These are phyloP conservation scores for Charanyca ferruginea DNA, from an alignment of 2,888 invertebrate species.

Conservation along the genomic window DNA sequence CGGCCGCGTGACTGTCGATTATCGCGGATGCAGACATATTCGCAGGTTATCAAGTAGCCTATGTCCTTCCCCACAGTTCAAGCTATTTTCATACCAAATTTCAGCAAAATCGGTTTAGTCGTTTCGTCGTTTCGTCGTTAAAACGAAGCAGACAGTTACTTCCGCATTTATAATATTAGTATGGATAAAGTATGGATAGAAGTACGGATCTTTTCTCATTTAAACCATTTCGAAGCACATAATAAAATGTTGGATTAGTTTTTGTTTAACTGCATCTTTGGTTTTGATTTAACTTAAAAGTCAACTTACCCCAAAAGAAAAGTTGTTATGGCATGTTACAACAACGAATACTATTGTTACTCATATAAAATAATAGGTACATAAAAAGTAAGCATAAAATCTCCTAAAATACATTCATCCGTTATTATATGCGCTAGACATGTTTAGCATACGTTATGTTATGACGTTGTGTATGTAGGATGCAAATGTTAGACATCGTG, in stretches of 20 bases:
- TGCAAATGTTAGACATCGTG: background rate
- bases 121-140: too few species aligned
- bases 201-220: background rate
- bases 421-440: background rate
- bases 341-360: background rate
- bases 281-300: background rate
- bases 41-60: too few species aligned
- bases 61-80: too few species aligned
- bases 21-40: too few species aligned
- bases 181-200: too few species aligned
- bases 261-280: background rate
- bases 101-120: too few species aligned
- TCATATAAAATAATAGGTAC: background rate
- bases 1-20: too few species aligned
- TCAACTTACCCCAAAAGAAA: background rate
- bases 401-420: slow-evolving; percentile 8
- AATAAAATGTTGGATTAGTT: too few species aligned
- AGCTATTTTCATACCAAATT: too few species aligned
- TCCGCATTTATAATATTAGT: too few species aligned
- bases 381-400: background rate
- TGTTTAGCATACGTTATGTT: slow-evolving; percentile 19
- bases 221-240: background rate
- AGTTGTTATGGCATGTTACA: background rate
- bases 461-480: background rate
- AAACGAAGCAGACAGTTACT: too few species aligned